Percentiles rank a stretch among this genome's conserved stretches.
Conservation (phyloP, 2,113 vertebrate species). For the Phasianus colchicus region DNA sequence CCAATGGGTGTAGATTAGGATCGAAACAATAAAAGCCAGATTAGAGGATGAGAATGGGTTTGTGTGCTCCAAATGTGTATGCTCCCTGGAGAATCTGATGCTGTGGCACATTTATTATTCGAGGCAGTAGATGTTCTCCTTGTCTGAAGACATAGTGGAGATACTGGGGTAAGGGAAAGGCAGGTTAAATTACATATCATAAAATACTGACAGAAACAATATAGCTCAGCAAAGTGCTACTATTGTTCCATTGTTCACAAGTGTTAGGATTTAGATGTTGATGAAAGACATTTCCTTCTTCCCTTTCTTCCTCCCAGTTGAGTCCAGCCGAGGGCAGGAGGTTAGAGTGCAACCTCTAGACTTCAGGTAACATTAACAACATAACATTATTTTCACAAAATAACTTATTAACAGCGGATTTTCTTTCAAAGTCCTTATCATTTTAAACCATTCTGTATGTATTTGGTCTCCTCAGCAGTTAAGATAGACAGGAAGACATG, state of each 20-base stretch:
- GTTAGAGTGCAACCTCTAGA: not conserved
- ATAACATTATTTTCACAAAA: not conserved
- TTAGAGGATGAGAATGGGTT: not conserved
- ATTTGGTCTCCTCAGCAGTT: not conserved
- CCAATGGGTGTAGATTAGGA: not conserved
- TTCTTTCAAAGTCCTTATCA: not conserved
- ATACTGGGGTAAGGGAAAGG: not conserved
- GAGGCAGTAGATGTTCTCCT: rapidly evolving
- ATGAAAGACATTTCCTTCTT: not conserved
- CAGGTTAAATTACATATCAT: not conserved
- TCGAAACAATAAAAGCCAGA: not conserved
- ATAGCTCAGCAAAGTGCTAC: not conserved
- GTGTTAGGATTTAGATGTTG: not conserved
- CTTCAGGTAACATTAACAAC: not conserved
- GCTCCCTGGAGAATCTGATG: not conserved
- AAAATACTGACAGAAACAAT: not conserved
- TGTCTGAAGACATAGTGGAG: not conserved
- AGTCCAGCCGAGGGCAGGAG: not conserved
- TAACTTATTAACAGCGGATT: not conserved
- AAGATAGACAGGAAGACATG: not conserved
- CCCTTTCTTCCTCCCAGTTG: not conserved
- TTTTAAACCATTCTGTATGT: not conserved
- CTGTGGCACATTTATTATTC: not conserved
- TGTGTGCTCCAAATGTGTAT: not conserved
- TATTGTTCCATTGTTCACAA: not conserved